Base-by-base conservation (phyloP, 2,797 vertebrate species). In the Semaprochilodus insignis region DNA sequence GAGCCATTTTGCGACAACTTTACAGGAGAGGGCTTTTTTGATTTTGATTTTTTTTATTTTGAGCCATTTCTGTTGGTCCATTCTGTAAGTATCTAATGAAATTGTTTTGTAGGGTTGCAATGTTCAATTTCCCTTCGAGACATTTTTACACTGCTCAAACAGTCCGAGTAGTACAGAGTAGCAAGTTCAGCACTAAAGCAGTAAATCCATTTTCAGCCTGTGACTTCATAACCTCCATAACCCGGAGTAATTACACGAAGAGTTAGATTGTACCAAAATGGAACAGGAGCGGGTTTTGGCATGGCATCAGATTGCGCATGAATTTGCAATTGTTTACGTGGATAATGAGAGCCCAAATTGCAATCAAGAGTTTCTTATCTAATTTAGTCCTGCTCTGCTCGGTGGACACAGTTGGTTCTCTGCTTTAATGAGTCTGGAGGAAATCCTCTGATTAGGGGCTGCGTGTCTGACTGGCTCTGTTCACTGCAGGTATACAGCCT, bases 371-470 rank as follows among this genome's bases (percentile, higher is more conserved):
- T 17, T 70, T 63, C 62, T 81, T 86, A 84, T 81, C 79, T 77
- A 62, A 70, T 71, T 77, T 77, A 44, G 69, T 62, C 81, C 78
- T 60, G 55, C 72, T 77, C 78, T 65, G 72, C 72, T 77, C 65
- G 51, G 78, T 72, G 84, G 78, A 77, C 79, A 48, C 75, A 27
- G 81, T 79, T 59, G 55, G 65, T 77, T 72, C 75, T 78, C 16
- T 81, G 73, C 74, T 86, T 81, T 80, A 87, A 91, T 79, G 86
- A 92, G 78, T 85, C 67, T 79, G 80, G 88, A 92, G 92, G 91
- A 93, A 93, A 91, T 83, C 88, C 87, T 91, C 85, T 90, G 91
- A 91, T 94, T 91, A 88, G 90, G 91, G 74, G 25, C 90, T 92
- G 88, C 87, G 89, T 88, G 90, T 91, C 88, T 90, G 90, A 86